Evolutionary conservation across 2,113 vertebrate species (phyloP), one percentile per base, ranked within the genome.

Genomic region (Meriones unguiculatus): DNA sequence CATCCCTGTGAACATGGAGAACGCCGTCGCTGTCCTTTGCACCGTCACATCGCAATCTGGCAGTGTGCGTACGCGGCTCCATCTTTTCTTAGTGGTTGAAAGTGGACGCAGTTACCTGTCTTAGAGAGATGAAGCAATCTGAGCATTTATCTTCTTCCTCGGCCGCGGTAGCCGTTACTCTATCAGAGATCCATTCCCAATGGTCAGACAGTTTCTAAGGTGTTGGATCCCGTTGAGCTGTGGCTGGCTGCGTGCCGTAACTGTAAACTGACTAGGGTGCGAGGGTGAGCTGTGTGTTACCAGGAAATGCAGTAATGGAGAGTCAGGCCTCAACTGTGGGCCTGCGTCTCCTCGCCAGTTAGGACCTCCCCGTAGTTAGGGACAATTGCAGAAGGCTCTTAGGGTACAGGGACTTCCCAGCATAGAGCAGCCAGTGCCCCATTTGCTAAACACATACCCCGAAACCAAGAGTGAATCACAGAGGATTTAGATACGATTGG

Each of bases 221-320:
- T 35, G 6, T 12, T 0, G 13, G 69, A 11, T 54, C n/a, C 6
- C 0, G 65, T 32, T 69, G 46, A 14, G 70, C 35, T 32, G 6
- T 22, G 2, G 7, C 46, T 59, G 7, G 1, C 15, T 52, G 24
- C 10, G 0, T 69, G 54, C 35, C 52, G 9, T 69, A 32, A 9
- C 3, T 59, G 65, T 76, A 25, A 54, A 18, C 8, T 9, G 87
- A 35, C 2, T 30, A 38, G 3, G 1, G 13, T 8, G 64, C 62
- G 35, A 81, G 67, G 7, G 3, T 4, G 0, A 24, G 28, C 4
- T 2, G 0, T 0, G 0, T 10, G 2, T 20, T 18, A 4, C 28
- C 3, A 3, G 22, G 0, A 1, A 2, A 10, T 18, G 18, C 15
- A 1, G 41, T 0, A 5, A 20, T 41, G 5, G 20, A 25, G 35